Evolutionary conservation across 2,888 invertebrate genomes (phyloP).

Genomic region (Athetis lepigone): DNA sequence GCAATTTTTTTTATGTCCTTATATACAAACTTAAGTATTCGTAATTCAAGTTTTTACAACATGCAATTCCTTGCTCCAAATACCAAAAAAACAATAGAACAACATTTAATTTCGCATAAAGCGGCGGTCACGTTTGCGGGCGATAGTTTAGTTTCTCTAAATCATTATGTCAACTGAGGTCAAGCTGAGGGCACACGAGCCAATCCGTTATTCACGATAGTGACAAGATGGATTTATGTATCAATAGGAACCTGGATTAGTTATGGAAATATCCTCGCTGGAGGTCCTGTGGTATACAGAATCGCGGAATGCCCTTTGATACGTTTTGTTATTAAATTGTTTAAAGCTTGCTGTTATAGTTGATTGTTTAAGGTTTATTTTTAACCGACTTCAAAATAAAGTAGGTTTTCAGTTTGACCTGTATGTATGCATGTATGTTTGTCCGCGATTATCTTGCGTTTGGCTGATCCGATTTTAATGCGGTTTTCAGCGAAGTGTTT

Average conservation of each 20-base stretch:
- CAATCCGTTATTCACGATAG: conserved; percentile 69
- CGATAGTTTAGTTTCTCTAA: conserved; percentile 65
- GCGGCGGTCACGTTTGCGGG: conserved; percentile 63
- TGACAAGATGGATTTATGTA: conserved; percentile 67
- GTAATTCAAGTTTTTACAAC: neutral
- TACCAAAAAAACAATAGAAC: conserved; percentile 34
- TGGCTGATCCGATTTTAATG: too few relatives aligned
- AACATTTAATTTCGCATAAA: conserved; percentile 51
- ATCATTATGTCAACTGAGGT: conserved; percentile 66
- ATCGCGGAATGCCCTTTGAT: conserved; percentile 5
- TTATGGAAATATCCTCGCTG: conserved; percentile 54
- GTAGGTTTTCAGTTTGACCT: too few relatives aligned
- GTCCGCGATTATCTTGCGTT: too few relatives aligned
- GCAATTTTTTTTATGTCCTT: too few relatives aligned
- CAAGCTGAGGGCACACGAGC: conserved; percentile 62
- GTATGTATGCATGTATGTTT: too few relatives aligned
- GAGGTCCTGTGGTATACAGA: conserved; percentile 49
- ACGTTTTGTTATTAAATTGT: neutral
- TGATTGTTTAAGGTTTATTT: too few relatives aligned
- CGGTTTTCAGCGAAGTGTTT: too few relatives aligned
- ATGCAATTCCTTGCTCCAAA: conserved; percentile 21
- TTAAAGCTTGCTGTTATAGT: neutral
- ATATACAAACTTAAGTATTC: too few relatives aligned
- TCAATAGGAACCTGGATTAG: conserved; percentile 61
- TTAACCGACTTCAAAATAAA: too few relatives aligned